Conservation (phyloP, 1,140 invertebrate species). For the Orius insidiosus region DNA sequence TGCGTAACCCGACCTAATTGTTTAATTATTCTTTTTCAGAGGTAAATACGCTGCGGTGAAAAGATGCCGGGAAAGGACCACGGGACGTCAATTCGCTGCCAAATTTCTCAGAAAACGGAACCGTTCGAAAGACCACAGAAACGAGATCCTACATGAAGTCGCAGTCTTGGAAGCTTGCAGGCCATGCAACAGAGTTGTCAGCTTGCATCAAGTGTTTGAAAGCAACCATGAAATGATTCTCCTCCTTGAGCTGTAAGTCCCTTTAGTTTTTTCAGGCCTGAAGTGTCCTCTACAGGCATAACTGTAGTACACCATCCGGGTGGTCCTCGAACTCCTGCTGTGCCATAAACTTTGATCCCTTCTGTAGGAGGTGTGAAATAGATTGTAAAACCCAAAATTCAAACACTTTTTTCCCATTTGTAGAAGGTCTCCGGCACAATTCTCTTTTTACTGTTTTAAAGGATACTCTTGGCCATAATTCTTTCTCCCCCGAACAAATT, state of each 20-base stretch:
- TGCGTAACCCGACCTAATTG: neutral
- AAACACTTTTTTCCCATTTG: too few species aligned
- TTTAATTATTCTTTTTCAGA: conserved; percentile 34
- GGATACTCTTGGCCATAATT: too few species aligned
- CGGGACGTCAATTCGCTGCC: conserved; percentile 75
- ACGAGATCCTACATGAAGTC: conserved; percentile 77
- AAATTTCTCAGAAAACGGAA: conserved; percentile 86
- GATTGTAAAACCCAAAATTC: too few species aligned
- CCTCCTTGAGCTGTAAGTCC: conserved; percentile 72
- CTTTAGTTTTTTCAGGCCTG: too few species aligned
- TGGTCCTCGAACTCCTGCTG: too few species aligned
- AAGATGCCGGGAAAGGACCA: conserved; percentile 66
- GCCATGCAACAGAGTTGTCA: conserved; percentile 61
- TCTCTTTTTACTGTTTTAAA: too few species aligned
- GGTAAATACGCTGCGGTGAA: conserved; percentile 92
- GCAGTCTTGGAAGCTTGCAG: conserved; percentile 71
- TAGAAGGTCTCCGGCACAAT: too few species aligned
- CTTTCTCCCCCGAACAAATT: too few species aligned
- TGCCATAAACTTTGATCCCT: too few species aligned
- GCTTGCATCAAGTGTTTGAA: conserved; percentile 75
- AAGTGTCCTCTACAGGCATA: too few species aligned
- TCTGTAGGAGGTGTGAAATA: too few species aligned
- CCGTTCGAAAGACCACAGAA: conserved; percentile 52
- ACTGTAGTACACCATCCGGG: too few species aligned
- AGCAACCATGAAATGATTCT: conserved; percentile 67